Evolutionary conservation across 2,797 vertebrate species (phyloP), one percentile per base, ranked within the genome.

Genomic region (Enteromius paludinosus): DNA sequence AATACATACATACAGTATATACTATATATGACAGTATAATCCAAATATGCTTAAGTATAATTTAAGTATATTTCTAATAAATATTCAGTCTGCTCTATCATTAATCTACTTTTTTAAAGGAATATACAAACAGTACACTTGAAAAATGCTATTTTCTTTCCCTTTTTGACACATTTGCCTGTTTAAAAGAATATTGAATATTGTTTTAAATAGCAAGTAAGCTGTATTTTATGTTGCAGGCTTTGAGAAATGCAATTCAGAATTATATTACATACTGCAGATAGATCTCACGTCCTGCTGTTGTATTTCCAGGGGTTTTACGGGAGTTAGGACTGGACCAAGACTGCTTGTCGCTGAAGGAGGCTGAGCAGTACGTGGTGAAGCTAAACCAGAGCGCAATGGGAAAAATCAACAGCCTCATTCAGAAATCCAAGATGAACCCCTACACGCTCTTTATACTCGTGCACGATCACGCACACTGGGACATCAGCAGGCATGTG

Each of bases 391-490:
- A 94, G 1, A 94, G 95, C 4, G 96, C 96, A 10, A 95, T 95
- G 85, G 90, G 90, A 0, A 96, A 94, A 86, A 97, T 99, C 87
- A 93, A 96, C 86, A 88, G 86, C 28, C 96, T 99, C 84, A 95
- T 97, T 86, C 96, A 97, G 78, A 97, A 95, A 88, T 96, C 97
- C 45, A 93, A 96, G 88, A 94, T 94, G 89, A 99, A 97, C 89
- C 96, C 96, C 0, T 97, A 97, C 84, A 99, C 97, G 0, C 93
- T 99, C 18, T 97, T 98, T 88, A 95, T 99, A 86, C 91, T 99
- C 61, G 95, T 99, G 85, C 98, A 99, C 12, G 98, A 99, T 91
- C 98, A 99, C 0, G 97, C 98, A 9, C 98, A 99, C 90, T 97
- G 97, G 96, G 97, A 98, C 87, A 93, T 98, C 17, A 95, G 93